Percentiles rank a stretch among this genome's conserved stretches.
These are phyloP conservation scores for Drosophila quadrilineata DNA, from an alignment of 1,140 invertebrate genomes.

Conservation along the genomic window DNA sequence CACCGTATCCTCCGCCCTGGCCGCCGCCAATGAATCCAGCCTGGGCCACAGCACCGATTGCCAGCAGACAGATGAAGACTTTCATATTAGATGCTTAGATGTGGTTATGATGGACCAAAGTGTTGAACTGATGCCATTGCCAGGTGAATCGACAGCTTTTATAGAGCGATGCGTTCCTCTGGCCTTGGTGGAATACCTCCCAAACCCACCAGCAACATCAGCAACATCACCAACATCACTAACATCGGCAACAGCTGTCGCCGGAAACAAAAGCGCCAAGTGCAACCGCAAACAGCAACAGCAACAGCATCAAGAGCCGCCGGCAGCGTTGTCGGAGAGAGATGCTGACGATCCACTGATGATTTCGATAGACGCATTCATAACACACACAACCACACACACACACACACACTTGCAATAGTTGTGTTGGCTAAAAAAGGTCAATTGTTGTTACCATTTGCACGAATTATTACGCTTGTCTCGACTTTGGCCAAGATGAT, in stretches of 20 bases:
- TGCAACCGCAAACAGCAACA: conserved; percentile 6
- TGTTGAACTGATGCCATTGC: conserved; percentile 61
- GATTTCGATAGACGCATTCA: conserved; percentile 21
- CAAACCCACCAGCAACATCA: not conserved
- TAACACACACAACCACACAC: conserved; percentile 4
- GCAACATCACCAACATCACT: not conserved
- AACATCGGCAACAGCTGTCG: conserved; percentile 20
- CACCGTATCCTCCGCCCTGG: conserved; percentile 29
- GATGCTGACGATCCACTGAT: conserved; percentile 9
- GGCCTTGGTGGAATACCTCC: conserved; percentile 33
- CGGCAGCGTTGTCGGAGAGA: conserved; percentile 20
- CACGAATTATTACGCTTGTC: conserved; percentile 33
- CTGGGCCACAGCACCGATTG: conserved; percentile 45
- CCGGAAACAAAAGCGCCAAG: conserved; percentile 39
- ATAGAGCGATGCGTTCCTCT: conserved; percentile 44
- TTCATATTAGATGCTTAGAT: conserved; percentile 58
- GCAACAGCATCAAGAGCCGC: conserved; percentile 10
- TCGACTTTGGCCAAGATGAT: conserved; percentile 7
- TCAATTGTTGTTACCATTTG: conserved; percentile 35
- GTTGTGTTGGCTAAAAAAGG: conserved; percentile 6
- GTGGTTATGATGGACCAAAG: conserved; percentile 48
- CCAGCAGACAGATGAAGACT: conserved; percentile 59
- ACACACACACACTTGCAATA: not conserved
- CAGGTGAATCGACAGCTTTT: conserved; percentile 47
- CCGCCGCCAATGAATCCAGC: conserved; percentile 59